A percentile compares a stretch with the other conserved stretches of the same genome.
These are phyloP conservation scores for Antheraea assamensis DNA, from an alignment of 2,888 invertebrate species.

Conservation along the genomic window DNA sequence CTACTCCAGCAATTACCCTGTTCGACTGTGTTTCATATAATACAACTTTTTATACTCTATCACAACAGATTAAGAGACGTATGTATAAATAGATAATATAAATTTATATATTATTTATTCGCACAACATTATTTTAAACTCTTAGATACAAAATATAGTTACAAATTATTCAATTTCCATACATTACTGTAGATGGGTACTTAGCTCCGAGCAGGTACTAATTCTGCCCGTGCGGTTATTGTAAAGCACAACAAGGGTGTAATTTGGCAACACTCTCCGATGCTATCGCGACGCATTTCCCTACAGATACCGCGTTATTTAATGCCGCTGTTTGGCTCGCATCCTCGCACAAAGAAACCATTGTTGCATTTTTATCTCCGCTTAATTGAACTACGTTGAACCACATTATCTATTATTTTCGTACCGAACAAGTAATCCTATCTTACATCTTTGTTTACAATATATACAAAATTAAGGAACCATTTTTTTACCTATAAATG, in stretches of 20 bases:
- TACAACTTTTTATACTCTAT: not conserved
- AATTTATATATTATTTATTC: not conserved
- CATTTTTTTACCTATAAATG: not conserved
- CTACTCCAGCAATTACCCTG: too few species aligned
- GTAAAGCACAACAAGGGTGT: constrained; percentile 73
- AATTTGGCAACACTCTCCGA: constrained; percentile 76
- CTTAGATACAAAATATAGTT: not conserved
- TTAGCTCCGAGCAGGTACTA: constrained; percentile 27
- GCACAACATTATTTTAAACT: not conserved
- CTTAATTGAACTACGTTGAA: constrained; percentile 1
- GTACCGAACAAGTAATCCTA: constrained; percentile 48
- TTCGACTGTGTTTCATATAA: too few species aligned
- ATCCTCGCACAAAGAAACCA: constrained; percentile 51
- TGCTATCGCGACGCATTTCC: constrained; percentile 70
- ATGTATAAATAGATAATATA: not conserved
- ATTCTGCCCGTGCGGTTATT: constrained; percentile 52
- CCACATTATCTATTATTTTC: not conserved
- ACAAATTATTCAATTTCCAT: constrained; percentile 23
- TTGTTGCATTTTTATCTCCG: constrained; percentile 37
- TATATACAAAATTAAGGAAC: not conserved
- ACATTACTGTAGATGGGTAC: constrained; percentile 21
- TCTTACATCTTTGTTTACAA: not conserved
- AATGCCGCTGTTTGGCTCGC: constrained; percentile 71
- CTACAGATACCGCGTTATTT: constrained; percentile 76
- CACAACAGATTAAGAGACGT: not conserved